Evolutionary conservation across 1,140 invertebrate species (phyloP), one percentile per base, ranked within the genome.

Genomic region (Drosophila truncata): DNA sequence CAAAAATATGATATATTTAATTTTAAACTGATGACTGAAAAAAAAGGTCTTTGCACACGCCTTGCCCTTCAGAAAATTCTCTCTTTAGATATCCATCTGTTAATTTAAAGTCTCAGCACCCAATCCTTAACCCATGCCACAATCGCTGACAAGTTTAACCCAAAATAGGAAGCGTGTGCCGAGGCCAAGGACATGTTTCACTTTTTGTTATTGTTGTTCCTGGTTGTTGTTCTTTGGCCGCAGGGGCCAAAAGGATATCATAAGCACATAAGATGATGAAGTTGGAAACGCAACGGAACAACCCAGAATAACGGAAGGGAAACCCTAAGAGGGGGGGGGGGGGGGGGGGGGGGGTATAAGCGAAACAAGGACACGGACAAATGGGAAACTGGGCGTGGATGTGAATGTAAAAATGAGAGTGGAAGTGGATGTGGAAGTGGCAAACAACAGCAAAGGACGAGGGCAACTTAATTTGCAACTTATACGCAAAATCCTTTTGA

Each of bases 401-500:
- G 52, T 37, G 52, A 35, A 55, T 55, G 52, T 55, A 37, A 55
- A 55, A 55, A 55, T 55, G 33, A 55, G 14, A 55, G 52, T 55
- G 31, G 14, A 35, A 29, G 46, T 47, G 23, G 8, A 47, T 37
- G 42, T 16, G 14, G 49, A 33, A 18, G 39, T 41, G 39, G 39
- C 39, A 41, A 41, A 18, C 14, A 41, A 8, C 23, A 35, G 16
- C 42, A 27, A 49, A 46, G 49, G 66, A 71, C 46, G 67, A 50
- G 49, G 70, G 66, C 85, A 90, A 90, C 85, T 90, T 85, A 85
- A 90, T 90, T 90, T 91, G 85, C 85, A 90, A 90, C 85, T 90
- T 90, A 85, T 90, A 90, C 86, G 85, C 61, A 82, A 80, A 90
- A 90, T 72, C 86, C 85, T 85, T 90, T 90, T 90, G 85, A 90